Evolutionary conservation across 2,113 vertebrate genomes (phyloP), one percentile per base, ranked within the genome.

Genomic region (Dascyllus trimaculatus): DNA sequence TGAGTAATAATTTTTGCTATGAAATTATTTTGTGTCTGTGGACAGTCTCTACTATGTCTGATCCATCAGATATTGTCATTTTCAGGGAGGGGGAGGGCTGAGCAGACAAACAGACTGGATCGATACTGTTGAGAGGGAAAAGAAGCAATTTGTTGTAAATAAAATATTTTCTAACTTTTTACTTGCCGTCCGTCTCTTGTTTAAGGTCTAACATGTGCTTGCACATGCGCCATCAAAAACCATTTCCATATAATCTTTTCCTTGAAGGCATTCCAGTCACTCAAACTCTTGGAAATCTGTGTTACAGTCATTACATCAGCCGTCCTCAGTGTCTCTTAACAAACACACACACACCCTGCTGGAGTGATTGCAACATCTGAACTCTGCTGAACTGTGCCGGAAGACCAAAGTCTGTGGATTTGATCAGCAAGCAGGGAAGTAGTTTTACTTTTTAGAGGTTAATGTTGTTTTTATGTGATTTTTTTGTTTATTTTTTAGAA

Each of bases 91-190:
- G 32, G 51, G 57, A 18, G 21, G 38, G 10, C 1, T 29, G 22
- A 51, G 48, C 43, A 45, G 49, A 38, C 58, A 25, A 70, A 81
- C 29, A 53, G 57, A 73, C 46, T 71, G 63, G 69, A 86, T 81
- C 73, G 35, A 66, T 61, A 68, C 51, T 24, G 56, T 35, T 60
- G 58, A 25, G 60, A 24, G 22, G 2, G 22, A 49, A 8, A 5
- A 26, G n/a, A 11, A 83, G 52, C 64, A 62, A 82, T 86, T 69
- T 62, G 54, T 64, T 93, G 93, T 94, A 93, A 94, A 95, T 95
- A 95, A 94, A 91, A 92, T 91, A 86, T 94, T 93, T 94, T 94
- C 45, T 92, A 91, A 87, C 81, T 82, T 87, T 85, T 91, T 85
- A 85, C 71, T 74, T 66, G 53, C 86, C 51, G 24, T 71, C 32